A percentile compares a stretch with the other conserved stretches of the same genome.
Evolutionary conservation across 2,888 invertebrate genomes (phyloP).

Genomic region (Litoditis marina): DNA sequence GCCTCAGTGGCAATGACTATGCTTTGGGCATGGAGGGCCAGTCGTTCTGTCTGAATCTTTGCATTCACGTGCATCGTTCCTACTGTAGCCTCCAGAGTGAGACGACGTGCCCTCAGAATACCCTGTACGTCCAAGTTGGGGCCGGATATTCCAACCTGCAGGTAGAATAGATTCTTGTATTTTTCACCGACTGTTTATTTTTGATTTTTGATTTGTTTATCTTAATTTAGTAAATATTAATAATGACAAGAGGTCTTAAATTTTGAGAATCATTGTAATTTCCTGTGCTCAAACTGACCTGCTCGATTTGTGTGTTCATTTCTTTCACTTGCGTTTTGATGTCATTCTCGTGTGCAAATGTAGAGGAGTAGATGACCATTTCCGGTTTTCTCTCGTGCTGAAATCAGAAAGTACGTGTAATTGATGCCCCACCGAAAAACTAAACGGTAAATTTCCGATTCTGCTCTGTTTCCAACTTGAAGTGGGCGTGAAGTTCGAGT

Average conservation of each 20-base stretch:
- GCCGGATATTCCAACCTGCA: conserved; percentile 39
- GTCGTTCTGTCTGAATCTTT: conserved; percentile 12
- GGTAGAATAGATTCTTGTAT: background rate
- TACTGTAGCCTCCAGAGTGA: conserved; percentile 41
- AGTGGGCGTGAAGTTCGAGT: no score
- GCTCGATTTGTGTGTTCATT: conserved; percentile 30
- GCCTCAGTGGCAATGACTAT: conserved; percentile 44
- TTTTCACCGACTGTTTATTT: background rate
- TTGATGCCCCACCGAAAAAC: no score
- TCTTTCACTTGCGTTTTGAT: conserved; percentile 43
- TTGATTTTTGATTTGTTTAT: background rate
- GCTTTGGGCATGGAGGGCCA: conserved; percentile 35
- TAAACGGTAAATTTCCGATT: no score
- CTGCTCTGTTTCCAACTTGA: no score
- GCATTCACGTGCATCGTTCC: conserved; percentile 48
- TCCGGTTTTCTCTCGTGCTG: conserved; percentile 43
- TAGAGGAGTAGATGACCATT: conserved; percentile 33
- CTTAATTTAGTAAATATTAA: background rate
- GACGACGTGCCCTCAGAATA: conserved; percentile 29
- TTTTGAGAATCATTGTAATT: background rate
- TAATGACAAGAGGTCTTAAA: no score
- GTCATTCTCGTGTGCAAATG: conserved; percentile 33
- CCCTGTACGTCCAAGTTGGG: conserved; percentile 45
- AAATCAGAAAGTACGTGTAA: no score
- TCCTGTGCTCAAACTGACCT: conserved; percentile 17